Evolutionary conservation across 2,113 vertebrate species (phyloP).

Genomic region (Rostratula benghalensis): DNA sequence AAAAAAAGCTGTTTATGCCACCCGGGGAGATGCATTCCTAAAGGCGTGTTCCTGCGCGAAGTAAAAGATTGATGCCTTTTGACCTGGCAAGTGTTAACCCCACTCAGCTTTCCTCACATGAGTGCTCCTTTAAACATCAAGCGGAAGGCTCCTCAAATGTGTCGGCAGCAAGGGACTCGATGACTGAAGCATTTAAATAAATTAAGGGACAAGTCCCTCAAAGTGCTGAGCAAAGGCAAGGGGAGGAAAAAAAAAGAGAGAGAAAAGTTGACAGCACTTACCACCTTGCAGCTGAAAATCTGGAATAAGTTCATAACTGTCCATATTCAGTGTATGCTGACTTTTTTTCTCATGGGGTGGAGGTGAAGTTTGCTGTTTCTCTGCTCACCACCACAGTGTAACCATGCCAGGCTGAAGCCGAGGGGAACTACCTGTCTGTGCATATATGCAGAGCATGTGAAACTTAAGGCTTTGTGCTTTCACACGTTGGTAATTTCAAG

Average conservation of each 20-base stretch:
- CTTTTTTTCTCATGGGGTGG: neutral
- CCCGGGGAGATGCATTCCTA: neutral
- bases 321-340: rapidly evolving
- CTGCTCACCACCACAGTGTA: neutral
- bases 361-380: neutral
- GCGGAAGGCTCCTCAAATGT: neutral
- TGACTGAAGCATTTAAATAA: neutral
- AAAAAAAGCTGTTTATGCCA: neutral
- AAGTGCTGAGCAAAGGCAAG: neutral
- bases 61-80: neutral
- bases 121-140: neutral
- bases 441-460: too few species aligned
- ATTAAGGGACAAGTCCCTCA: neutral
- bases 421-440: neutral
- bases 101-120: neutral
- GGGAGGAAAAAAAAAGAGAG: too few species aligned
- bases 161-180: neutral
- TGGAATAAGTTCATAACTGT: neutral
- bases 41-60: neutral
- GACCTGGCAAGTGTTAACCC: neutral
- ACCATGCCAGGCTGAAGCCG: rapidly evolving
- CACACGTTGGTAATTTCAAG: neutral
- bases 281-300: neutral
- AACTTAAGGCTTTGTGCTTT: neutral
- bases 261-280: neutral